Percentiles rank a stretch among this genome's conserved stretches.
Conservation (phyloP, 2,797 vertebrate species). For the Enteromius mattozi region DNA sequence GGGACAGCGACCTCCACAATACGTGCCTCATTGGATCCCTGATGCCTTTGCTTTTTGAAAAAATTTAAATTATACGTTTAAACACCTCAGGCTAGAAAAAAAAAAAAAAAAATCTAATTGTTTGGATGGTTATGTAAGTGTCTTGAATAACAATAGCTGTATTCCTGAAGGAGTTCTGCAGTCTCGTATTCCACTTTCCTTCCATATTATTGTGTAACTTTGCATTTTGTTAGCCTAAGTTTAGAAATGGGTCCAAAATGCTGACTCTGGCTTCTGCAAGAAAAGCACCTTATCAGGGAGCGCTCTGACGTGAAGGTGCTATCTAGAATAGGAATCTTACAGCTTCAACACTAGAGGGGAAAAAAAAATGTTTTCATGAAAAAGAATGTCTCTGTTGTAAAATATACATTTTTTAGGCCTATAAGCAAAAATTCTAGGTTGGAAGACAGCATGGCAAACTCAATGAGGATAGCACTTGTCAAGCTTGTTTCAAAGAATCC, state of each 20-base stretch:
- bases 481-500: constrained; percentile 1
- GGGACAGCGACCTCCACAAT: constrained; percentile 12
- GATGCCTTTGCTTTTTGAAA: constrained; percentile 72
- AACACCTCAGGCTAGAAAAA: constrained; percentile 43
- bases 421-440: constrained; percentile 79
- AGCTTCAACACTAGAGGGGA: constrained; percentile 75
- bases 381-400: constrained; percentile 72
- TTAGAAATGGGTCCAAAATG: constrained; percentile 68
- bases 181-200: constrained; percentile 51
- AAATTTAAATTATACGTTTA: constrained; percentile 41
- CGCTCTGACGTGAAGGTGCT: constrained; percentile 70
- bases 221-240: constrained; percentile 64
- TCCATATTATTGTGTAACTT: constrained; percentile 73
- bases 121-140: constrained; percentile 41
- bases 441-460: background rate
- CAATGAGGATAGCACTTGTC: constrained; percentile 10
- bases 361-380: constrained; percentile 64
- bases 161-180: constrained; percentile 35
- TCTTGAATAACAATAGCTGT: constrained; percentile 47
- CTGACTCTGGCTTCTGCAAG: constrained; percentile 80
- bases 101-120: constrained; percentile 38
- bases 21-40: constrained; percentile 17
- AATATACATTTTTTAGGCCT: constrained; percentile 80
- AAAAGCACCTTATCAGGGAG: constrained; percentile 79
- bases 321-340: constrained; percentile 83